phyloP scores from a whole-genome alignment of 1,140 invertebrate genomes.

The Helicoverpa armigera region DNA sequence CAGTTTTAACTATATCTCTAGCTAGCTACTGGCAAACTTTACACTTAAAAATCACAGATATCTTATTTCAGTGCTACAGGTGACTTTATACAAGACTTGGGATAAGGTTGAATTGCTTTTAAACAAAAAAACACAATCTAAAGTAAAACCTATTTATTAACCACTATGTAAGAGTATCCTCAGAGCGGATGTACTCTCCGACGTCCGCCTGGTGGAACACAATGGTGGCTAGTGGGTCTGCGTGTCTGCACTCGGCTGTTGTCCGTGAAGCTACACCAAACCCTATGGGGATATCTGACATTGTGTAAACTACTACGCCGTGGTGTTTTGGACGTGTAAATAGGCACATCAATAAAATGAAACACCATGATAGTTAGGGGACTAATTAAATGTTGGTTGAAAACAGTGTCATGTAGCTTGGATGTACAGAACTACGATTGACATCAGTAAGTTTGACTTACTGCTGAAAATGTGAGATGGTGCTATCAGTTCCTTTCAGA shows the following conservation, averaged over 20 bases:
- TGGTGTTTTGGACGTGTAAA: conserved; percentile 94
- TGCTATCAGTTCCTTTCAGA: neutral
- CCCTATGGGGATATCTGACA: conserved; percentile 98
- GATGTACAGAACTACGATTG: neutral
- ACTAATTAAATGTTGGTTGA: neutral
- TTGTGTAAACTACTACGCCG: conserved; percentile 97
- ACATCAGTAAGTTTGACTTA: neutral
- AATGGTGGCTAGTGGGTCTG: conserved; percentile 96
- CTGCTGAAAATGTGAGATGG: neutral
- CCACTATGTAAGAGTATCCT: conserved; percentile 90
- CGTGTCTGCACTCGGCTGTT: conserved; percentile 96
- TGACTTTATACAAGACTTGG: no score
- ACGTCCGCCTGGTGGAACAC: conserved; percentile 99
- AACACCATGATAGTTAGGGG: neutral
- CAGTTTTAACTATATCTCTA: no score
- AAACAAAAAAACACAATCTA: conserved; percentile 11
- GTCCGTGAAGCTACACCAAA: conserved; percentile 98
- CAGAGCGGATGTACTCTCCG: conserved; percentile 98
- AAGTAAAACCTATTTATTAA: conserved; percentile 59
- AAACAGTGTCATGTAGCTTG: conserved; percentile 5
- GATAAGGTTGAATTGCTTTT: no score
- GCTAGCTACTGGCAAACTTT: no score
- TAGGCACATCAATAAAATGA: conserved; percentile 17
- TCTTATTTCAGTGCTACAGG: no score
- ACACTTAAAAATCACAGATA: no score